Evolutionary conservation across 1,140 invertebrate species (phyloP).

Genomic region (Lethocerus indicus): DNA sequence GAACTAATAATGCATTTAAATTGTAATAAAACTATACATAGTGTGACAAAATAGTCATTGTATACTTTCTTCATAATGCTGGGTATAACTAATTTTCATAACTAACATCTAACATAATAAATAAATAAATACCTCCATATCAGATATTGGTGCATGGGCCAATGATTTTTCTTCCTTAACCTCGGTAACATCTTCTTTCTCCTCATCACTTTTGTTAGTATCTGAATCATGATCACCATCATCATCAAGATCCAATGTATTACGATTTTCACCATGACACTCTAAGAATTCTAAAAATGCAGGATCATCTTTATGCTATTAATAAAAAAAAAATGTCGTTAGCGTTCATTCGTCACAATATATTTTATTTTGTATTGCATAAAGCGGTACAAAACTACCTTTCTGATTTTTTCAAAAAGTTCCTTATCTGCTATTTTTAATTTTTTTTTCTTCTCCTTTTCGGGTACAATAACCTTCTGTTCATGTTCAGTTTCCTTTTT

Average conservation of each 20-base stretch:
- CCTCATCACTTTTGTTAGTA: constrained; percentile 14
- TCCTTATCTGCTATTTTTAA: constrained; percentile 20
- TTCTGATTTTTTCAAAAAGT: constrained; percentile 23
- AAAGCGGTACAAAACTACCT: constrained; percentile 17
- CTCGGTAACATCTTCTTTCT: constrained; percentile 14
- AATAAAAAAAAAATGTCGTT: constrained; percentile 17
- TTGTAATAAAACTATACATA: too few relatives aligned
- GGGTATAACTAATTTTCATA: not conserved
- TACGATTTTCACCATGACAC: constrained; percentile 40
- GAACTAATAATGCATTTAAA: too few relatives aligned
- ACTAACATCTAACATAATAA: not conserved
- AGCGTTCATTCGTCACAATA: too few relatives aligned
- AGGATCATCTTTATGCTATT: constrained; percentile 72
- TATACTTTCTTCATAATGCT: not conserved
- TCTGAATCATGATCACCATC: constrained; percentile 19
- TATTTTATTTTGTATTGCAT: too few relatives aligned
- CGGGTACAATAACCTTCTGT: not conserved
- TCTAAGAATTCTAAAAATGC: constrained; percentile 77
- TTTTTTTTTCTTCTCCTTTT: constrained; percentile 20
- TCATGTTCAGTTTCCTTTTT: constrained; percentile 16
- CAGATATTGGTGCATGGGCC: constrained; percentile 47
- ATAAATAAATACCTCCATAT: constrained; percentile 39
- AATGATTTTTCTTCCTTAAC: constrained; percentile 25
- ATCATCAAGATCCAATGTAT: constrained; percentile 21
- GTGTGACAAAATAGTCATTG: too few relatives aligned